phyloP scores from a whole-genome alignment of 2,797 vertebrate species.

The Champsocephalus esox region DNA sequence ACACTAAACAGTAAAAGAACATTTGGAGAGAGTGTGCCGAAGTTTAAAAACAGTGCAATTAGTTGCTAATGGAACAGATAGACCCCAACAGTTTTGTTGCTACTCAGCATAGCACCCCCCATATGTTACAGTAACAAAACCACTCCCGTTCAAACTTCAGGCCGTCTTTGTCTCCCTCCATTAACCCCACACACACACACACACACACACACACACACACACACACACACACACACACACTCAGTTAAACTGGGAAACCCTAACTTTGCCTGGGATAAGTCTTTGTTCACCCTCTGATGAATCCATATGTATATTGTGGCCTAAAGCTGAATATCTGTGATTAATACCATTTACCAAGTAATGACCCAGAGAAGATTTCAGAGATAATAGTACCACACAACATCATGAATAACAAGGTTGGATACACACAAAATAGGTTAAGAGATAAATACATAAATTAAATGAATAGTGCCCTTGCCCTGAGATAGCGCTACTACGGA shows the following conservation, averaged over 20 bases:
- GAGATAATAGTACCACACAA: constrained; percentile 51
- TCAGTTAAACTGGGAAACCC: constrained; percentile 39
- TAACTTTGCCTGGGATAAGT: constrained; percentile 67
- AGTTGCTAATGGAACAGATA: constrained; percentile 70
- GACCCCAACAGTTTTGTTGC: constrained; percentile 67
- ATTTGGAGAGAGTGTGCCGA: constrained; percentile 32
- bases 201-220: not conserved
- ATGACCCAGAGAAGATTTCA: constrained; percentile 64
- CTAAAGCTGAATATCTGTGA: constrained; percentile 69
- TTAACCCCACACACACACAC: constrained; percentile 48
- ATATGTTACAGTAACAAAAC: constrained; percentile 77
- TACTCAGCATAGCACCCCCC: constrained; percentile 62
- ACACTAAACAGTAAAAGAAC: constrained; percentile 20
- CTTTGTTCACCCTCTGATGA: constrained; percentile 76
- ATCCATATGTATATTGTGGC: constrained; percentile 68
- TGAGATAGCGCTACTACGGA: not conserved
- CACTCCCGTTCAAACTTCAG: constrained; percentile 63
- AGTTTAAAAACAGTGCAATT: constrained; percentile 60
- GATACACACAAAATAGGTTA: constrained; percentile 42
- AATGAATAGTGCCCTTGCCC: not conserved
- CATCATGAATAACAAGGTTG: constrained; percentile 51
- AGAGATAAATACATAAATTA: not conserved
- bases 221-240: not conserved
- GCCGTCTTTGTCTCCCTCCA: constrained; percentile 72
- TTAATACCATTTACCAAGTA: constrained; percentile 79